Conservation (phyloP, 2,113 vertebrate species). For the Reinhardtius hippoglossoides region DNA sequence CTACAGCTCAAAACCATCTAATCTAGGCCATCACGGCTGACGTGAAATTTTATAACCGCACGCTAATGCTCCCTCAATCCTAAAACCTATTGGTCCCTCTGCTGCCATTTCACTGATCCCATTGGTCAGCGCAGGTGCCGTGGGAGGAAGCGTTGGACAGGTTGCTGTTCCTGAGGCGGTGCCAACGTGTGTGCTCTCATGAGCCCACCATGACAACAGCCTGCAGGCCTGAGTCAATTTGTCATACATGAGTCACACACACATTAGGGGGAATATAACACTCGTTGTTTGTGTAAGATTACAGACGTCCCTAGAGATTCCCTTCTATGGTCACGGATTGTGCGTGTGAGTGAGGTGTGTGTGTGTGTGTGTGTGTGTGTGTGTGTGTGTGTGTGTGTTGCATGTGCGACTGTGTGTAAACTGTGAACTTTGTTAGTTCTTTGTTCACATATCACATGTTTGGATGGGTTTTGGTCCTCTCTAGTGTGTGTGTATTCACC, state of each 20-base stretch:
- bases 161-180: slow-evolving; percentile 46
- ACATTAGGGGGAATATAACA: slow-evolving; percentile 47
- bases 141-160: slow-evolving; percentile 42
- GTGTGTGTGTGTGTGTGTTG: slow-evolving; percentile 2
- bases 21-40: slow-evolving; percentile 56
- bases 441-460: slow-evolving; percentile 25
- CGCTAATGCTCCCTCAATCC: slow-evolving; percentile 46
- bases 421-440: slow-evolving; percentile 28
- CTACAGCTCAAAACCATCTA: slow-evolving; percentile 49
- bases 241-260: slow-evolving; percentile 67
- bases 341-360: background rate
- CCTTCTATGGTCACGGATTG: slow-evolving; percentile 41
- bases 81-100: slow-evolving; percentile 38
- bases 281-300: slow-evolving; percentile 53
- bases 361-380: background rate
- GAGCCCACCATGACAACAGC: slow-evolving; percentile 56
- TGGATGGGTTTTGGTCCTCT: background rate
- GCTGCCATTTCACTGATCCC: background rate
- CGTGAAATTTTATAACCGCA: slow-evolving; percentile 55
- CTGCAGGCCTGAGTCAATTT: slow-evolving; percentile 39
- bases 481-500: slow-evolving; percentile 50
- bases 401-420: slow-evolving; percentile 24
- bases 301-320: slow-evolving; percentile 49
- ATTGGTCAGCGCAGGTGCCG: slow-evolving; percentile 38
- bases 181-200: slow-evolving; percentile 54